Base-by-base conservation (phyloP, 2,797 vertebrate species). In the Phrynocephalus forsythii region DNA sequence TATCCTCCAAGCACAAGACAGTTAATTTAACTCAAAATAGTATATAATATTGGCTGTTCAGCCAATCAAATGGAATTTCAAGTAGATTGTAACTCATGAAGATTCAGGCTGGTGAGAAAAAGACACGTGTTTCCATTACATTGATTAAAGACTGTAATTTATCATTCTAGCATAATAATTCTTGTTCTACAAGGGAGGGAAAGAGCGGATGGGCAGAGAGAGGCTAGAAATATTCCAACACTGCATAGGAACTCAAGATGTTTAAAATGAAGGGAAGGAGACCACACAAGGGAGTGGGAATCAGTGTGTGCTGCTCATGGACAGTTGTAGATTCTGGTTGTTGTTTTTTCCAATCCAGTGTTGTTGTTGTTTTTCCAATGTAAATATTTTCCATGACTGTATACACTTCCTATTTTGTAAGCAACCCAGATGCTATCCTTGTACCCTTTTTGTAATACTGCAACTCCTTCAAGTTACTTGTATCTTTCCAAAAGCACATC, bases 31-130 rank as follows among this genome's bases (percentile, higher is more conserved):
- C 76, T 79, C 75, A 91, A 69, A 79, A 63, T 79, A 68, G 82
- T 76, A 3, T 3, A 68, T n/a, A 79, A 30, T 3, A 48, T 60
- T 24, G 44, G 30, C 73, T 84, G n/a, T 56, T 68, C 50, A 76
- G 26, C 87, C 83, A 85, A 85, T 88, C 71, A 82, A 28, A 82
- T 67, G 56, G 78, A 78, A 88, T 77, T 88, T 85, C 63, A 82
- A 16, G 30, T 52, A 83, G 63, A 44, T 50, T 76, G 68, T 90
- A 87, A 90, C 18, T 88, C 86, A 79, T 5, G 66, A 82, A 22
- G n/a, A 85, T 88, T 22, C 52, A 86, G 0, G 50, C 52, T 75
- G 1, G 73, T 87, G 52, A 69, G 38, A 90, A 83, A 85, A 79
- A 56, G 9, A 84, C 50, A 87, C 50, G 52, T 60, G 50, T 38